Base-by-base conservation (phyloP, 2,888 invertebrate genomes). In the Phortica okadai region DNA sequence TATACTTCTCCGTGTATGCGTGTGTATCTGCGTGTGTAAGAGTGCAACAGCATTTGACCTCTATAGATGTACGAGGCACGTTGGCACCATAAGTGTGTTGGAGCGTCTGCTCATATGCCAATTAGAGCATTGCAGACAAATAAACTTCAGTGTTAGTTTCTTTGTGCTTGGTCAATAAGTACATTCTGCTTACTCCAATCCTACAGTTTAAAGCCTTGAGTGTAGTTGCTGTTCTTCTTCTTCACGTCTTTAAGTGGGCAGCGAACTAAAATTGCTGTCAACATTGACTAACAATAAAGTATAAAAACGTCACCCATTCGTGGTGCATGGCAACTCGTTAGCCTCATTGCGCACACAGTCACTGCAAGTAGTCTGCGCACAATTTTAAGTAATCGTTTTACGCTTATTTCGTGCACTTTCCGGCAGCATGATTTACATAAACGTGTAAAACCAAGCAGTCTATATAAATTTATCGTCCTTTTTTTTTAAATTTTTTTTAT, bases 41-140 rank as follows among this genome's bases (percentile, higher is more conserved):
- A 69, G 69, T 54, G 70, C 70, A 54, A 50, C 25, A 70, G 54
- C 70, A 70, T 70, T 54, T 70, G 70, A 70, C 70, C 70, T 70
- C 54, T 33, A 54, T 70, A 45, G 21, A 21, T 21, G 21, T 21
- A 21, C 21, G 21, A 21, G 1, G 45, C 10, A 45, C 45, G 0
- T 45, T 8, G 45, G 45, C 10, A 45, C 45, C 21, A 21, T 45
- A 45, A 45, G 45, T 45, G 10, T 6, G 0, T 8, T 45, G 45
- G 10, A 45, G 45, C 45, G 10, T 21, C 21, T 21, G 21, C 21
- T 21, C 21, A 21, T 21, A 21, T 21, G 21, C 21, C 21, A 21
- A 21, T 21, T 21, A 21, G 21, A 21, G 21, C 21, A 21, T 21
- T 21, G 21, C 21, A 21, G 21, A 21, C 21, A 21, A 21, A 21